Evolutionary conservation across 2,888 invertebrate species (phyloP).

Genomic region (Cantharis rufa): DNA sequence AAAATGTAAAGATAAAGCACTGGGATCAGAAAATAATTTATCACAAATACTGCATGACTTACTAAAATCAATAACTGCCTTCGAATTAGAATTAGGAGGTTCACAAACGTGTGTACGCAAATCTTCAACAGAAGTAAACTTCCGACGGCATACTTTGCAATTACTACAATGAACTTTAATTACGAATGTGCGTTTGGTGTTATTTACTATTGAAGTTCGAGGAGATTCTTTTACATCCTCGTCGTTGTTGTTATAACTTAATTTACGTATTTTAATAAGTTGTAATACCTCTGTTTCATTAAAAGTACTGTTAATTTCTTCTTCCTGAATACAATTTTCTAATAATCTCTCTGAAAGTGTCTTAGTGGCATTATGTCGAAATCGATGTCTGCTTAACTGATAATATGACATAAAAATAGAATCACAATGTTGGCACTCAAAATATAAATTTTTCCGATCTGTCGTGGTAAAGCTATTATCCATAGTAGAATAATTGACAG

Average conservation of each 20-base stretch:
- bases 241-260: not conserved
- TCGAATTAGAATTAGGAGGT: not conserved
- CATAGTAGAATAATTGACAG: not conserved
- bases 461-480: not conserved
- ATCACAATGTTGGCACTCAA: not conserved
- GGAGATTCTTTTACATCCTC: not conserved
- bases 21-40: constrained; percentile 24
- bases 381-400: not conserved
- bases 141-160: not conserved
- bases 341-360: not conserved
- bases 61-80: not conserved
- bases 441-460: not conserved
- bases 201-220: not conserved
- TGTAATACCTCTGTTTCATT: not conserved
- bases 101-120: not conserved
- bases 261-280: not conserved
- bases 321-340: not conserved
- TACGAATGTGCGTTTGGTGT: not conserved
- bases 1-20: constrained; percentile 35
- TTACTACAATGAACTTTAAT: not conserved
- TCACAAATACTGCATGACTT: constrained; percentile 15
- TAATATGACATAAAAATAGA: not conserved
- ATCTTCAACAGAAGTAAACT: not conserved
- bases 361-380: not conserved
- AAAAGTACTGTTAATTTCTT: not conserved